These are phyloP conservation scores for Stegana nigrithorax DNA, from an alignment of 2,888 invertebrate species.

Conservation along the genomic window DNA sequence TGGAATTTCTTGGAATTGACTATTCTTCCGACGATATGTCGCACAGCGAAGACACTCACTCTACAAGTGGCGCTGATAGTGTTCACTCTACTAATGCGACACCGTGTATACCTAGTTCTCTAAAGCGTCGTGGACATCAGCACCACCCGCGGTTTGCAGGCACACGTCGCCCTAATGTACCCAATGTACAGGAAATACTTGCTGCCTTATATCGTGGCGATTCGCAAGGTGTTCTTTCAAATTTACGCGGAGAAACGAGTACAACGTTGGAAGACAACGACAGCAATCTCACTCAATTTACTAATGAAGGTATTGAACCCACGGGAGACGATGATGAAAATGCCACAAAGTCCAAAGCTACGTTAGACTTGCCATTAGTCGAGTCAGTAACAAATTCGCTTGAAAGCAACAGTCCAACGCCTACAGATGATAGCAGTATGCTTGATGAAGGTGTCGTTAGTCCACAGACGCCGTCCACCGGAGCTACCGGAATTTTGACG, in stretches of 20 bases:
- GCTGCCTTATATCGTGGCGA: conserved; percentile 67
- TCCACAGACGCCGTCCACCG: conserved; percentile 31
- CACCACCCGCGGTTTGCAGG: conserved; percentile 80
- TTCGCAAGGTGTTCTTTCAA: conserved; percentile 59
- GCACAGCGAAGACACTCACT: conserved; percentile 45
- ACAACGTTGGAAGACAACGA: conserved; percentile 35
- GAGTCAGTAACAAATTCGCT: conserved; percentile 61
- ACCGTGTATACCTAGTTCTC: conserved; percentile 50
- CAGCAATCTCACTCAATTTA: conserved; percentile 35
- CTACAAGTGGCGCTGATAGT: conserved; percentile 56
- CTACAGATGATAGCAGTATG: conserved; percentile 66
- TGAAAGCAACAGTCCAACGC: conserved; percentile 66
- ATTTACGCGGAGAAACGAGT: conserved; percentile 44
- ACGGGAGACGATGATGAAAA: conserved; percentile 23
- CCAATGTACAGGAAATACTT: conserved; percentile 68
- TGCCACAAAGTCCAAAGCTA: conserved; percentile 35
- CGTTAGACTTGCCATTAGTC: conserved; percentile 60
- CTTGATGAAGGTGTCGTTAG: conserved; percentile 54
- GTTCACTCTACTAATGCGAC: conserved; percentile 35
- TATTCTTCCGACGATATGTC: conserved; percentile 34
- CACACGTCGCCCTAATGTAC: conserved; percentile 71
- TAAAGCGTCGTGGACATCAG: conserved; percentile 78
- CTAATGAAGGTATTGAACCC: conserved; percentile 34
- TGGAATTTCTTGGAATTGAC: background rate
- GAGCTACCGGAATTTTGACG: background rate